These are phyloP conservation scores for Dipodomys stephensi DNA, from an alignment of 2,113 vertebrate genomes.

Conservation along the genomic window DNA sequence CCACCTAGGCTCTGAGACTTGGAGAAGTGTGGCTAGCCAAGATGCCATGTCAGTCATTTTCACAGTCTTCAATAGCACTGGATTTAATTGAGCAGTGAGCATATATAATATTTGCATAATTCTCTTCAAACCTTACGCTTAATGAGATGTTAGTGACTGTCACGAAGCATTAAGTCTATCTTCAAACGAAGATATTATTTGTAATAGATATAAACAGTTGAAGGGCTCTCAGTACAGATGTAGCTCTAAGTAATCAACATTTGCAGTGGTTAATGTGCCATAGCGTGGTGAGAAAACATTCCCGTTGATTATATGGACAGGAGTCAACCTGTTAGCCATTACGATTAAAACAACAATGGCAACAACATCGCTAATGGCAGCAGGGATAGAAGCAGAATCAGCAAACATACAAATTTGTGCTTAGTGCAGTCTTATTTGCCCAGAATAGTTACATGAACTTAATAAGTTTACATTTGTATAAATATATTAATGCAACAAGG, in stretches of 20 bases:
- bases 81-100: constrained; percentile 26
- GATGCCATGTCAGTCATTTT: neutral
- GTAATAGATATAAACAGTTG: neutral
- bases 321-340: neutral
- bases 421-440: neutral
- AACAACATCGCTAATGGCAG: neutral
- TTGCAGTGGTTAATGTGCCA: neutral
- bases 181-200: constrained; percentile 18
- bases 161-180: neutral
- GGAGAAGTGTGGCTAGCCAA: constrained; percentile 5
- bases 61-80: neutral
- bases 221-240: neutral
- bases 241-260: constrained; percentile 22
- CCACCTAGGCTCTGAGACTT: neutral
- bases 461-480: neutral
- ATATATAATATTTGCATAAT: constrained; percentile 35
- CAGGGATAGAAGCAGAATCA: neutral
- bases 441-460: neutral
- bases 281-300: neutral
- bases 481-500: neutral
- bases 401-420: neutral
- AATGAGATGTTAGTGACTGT: constrained; percentile 17
- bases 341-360: neutral
- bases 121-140: neutral
- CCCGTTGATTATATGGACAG: neutral